Evolutionary conservation across 2,888 invertebrate genomes (phyloP), one percentile per base, ranked within the genome.

Genomic region (Mayetiola destructor): DNA sequence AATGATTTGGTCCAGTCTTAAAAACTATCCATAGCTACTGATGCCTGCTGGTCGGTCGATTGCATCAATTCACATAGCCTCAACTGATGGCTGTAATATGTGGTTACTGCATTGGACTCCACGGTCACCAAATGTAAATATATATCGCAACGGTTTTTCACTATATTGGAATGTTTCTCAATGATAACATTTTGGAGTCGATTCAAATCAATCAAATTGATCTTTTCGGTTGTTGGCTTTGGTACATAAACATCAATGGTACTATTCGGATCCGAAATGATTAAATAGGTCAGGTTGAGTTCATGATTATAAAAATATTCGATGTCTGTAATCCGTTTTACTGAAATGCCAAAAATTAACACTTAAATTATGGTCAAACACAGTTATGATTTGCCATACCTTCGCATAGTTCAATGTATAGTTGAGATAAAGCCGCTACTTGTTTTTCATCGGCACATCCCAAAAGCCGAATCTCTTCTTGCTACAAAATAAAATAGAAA

Each of bases 351-450:
- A 32, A 12, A 32, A 32, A 9, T n/a, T n/a, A n/a, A n/a, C n/a
- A n/a, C n/a, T n/a, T n/a, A n/a, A n/a, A n/a, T n/a, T n/a, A n/a
- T n/a, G n/a, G n/a, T n/a, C n/a, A n/a, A n/a, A n/a, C n/a, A n/a
- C n/a, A n/a, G n/a, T n/a, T n/a, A n/a, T n/a, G n/a, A 32, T 12
- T 36, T 23, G 32, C 56, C 27, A 56, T 69, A 78, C 79, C 77
- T 72, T 77, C 76, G 61, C 73, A 73, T 40, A 81, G 64, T 63
- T 80, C 78, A 52, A 75, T 68, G 62, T 76, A 78, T 2, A 78
- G 74, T 61, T 77, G 74, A 56, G 72, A 70, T 1, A 77, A 74
- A 60, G 75, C 66, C 2, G 73, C 70, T 16, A 76, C 73, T 62
- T 73, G 72, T 20, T 68, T 63, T 59, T 68, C 69, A 61, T 75